phyloP scores from a whole-genome alignment of 2,113 vertebrate genomes.

The Sphyrna mokarran region DNA sequence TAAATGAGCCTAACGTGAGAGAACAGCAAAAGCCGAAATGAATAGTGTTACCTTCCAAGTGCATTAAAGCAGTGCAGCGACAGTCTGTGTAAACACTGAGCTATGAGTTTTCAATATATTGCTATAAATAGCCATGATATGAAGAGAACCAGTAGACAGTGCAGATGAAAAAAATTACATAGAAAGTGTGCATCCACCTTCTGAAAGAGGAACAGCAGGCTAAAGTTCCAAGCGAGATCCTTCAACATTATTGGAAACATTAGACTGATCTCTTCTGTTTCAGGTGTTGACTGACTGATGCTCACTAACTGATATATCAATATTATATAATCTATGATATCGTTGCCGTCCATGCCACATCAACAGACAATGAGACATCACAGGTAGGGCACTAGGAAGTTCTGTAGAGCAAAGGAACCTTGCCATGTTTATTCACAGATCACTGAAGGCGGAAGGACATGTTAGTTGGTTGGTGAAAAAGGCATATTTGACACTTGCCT shows the following conservation, averaged over 20 bases:
- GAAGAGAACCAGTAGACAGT: not conserved
- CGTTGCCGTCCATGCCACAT: not conserved
- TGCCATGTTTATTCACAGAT: too few relatives aligned
- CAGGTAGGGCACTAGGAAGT: too few relatives aligned
- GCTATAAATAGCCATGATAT: not conserved
- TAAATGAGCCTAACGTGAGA: not conserved
- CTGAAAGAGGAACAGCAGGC: not conserved
- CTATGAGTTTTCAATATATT: not conserved
- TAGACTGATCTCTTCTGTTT: not conserved
- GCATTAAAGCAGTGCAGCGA: not conserved
- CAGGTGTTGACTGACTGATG: not conserved
- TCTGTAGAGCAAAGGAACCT: too few relatives aligned
- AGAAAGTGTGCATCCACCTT: not conserved
- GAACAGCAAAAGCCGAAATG: not conserved
- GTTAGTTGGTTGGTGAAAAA: too few relatives aligned
- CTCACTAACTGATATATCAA: not conserved
- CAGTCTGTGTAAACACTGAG: not conserved
- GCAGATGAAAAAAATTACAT: not conserved
- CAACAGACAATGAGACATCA: not conserved
- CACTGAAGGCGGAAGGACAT: too few relatives aligned
- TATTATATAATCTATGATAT: not conserved
- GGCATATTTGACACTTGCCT: too few relatives aligned
- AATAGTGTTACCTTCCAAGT: slow-evolving; percentile 31
- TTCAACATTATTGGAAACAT: not conserved
- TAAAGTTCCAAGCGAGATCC: not conserved